Conservation (phyloP, 2,113 vertebrate genomes). For the Sylvilagus bachmani region DNA sequence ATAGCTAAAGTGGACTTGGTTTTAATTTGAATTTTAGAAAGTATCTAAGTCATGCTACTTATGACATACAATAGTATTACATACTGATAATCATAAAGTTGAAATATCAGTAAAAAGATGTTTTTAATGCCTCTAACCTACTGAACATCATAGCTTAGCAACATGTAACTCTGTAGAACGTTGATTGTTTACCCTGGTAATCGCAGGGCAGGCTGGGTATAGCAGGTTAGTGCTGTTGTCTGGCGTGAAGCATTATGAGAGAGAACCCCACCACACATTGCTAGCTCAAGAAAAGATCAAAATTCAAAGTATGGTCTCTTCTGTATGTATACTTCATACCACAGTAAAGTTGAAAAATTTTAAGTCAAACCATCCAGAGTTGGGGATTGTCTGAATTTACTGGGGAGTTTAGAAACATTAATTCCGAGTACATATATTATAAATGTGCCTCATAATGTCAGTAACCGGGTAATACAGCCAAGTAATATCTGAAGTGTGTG, state of each 20-base stretch:
- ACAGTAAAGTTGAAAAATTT: background rate
- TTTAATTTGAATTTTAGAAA: conserved; percentile 60
- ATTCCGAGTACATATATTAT: background rate
- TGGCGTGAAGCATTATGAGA: background rate
- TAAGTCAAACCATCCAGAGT: background rate
- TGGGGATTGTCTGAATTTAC: background rate
- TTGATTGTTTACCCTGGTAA: background rate
- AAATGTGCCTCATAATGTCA: background rate
- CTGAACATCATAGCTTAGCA: background rate
- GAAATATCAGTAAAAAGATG: background rate
- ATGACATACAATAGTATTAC: no score
- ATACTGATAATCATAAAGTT: background rate
- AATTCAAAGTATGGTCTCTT: background rate
- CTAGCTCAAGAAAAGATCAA: background rate
- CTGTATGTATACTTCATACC: background rate
- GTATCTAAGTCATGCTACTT: background rate
- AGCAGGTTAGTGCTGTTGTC: background rate
- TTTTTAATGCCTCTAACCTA: background rate
- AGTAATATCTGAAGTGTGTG: background rate
- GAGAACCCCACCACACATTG: background rate
- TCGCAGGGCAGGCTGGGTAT: background rate
- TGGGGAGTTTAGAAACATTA: conserved; percentile 10
- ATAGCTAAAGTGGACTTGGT: background rate
- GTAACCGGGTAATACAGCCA: background rate
- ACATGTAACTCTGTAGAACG: background rate